A percentile compares a stretch with the other conserved stretches of the same genome.
These are phyloP conservation scores for Phocides pigmalion DNA, from an alignment of 1,140 invertebrate species.

Conservation along the genomic window DNA sequence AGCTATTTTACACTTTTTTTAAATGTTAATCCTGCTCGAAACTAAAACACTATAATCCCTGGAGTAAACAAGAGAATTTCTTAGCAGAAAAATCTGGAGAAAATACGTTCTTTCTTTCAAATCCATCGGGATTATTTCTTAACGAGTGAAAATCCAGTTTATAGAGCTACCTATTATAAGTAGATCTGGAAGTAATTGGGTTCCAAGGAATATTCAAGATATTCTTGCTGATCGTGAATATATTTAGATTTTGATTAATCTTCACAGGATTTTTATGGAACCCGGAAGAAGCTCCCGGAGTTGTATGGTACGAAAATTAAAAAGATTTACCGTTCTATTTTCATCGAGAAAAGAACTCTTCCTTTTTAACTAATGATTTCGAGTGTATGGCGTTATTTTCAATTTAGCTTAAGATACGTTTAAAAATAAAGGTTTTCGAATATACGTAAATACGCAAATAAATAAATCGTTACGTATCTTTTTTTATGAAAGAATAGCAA, in stretches of 20 bases:
- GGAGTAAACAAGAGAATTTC: constrained; percentile 32
- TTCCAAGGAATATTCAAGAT: constrained; percentile 1
- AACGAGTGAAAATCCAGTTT: constrained; percentile 20
- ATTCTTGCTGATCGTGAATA: constrained; percentile 5
- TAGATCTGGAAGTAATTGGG: constrained; percentile 16
- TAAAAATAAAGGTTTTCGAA: too few relatives aligned
- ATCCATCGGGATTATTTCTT: constrained; percentile 30
- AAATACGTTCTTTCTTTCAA: constrained; percentile 30
- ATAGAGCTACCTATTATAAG: constrained; percentile 27
- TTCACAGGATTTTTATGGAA: neutral
- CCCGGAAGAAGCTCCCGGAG: neutral
- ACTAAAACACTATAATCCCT: constrained; percentile 27
- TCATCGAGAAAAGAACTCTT: too few relatives aligned
- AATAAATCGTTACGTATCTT: too few relatives aligned
- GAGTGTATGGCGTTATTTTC: too few relatives aligned
- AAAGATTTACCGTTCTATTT: neutral
- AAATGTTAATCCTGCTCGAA: constrained; percentile 16
- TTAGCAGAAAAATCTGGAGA: constrained; percentile 23
- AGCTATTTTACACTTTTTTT: neutral
- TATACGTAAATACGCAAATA: too few relatives aligned
- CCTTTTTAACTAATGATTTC: too few relatives aligned
- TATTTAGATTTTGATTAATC: neutral
- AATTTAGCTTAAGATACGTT: too few relatives aligned
- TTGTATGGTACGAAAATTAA: neutral
- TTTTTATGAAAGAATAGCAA: too few relatives aligned